Evolutionary conservation across 2,888 invertebrate genomes (phyloP).

Genomic region (Polymixis lichenea): DNA sequence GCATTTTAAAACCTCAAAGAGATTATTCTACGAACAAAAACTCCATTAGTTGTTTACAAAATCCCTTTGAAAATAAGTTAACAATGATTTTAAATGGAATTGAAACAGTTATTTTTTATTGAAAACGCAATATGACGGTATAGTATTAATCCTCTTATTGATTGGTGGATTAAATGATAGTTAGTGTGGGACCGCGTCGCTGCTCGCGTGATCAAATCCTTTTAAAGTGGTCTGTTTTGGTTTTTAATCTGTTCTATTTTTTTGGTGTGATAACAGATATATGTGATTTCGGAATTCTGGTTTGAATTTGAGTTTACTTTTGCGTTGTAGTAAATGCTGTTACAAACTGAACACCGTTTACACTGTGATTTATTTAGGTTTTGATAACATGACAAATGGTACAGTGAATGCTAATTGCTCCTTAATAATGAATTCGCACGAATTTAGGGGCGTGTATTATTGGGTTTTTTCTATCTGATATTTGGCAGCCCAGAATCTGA

Average conservation of each 20-base stretch:
- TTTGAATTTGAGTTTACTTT: slow-evolving; percentile 8
- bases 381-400: not conserved
- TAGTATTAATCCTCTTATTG: slow-evolving; percentile 67
- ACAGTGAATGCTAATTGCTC: too few relatives aligned
- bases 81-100: slow-evolving; percentile 62
- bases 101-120: slow-evolving; percentile 68
- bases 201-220: slow-evolving; percentile 21
- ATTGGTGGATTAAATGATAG: slow-evolving; percentile 53
- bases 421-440: too few relatives aligned
- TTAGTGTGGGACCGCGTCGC: slow-evolving; percentile 14
- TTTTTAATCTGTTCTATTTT: slow-evolving; percentile 6
- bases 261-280: not conserved
- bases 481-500: too few relatives aligned
- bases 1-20: slow-evolving; percentile 21
- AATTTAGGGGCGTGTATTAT: too few relatives aligned
- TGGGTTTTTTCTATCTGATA: too few relatives aligned
- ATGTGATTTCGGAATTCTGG: not conserved
- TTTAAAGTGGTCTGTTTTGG: slow-evolving; percentile 29
- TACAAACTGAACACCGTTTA: not conserved
- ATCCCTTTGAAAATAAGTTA: slow-evolving; percentile 17
- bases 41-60: slow-evolving; percentile 19
- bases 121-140: slow-evolving; percentile 66
- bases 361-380: not conserved
- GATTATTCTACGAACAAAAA: slow-evolving; percentile 27
- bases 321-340: not conserved